Conservation (phyloP, 2,888 invertebrate species). For the Rhagium mordax region DNA sequence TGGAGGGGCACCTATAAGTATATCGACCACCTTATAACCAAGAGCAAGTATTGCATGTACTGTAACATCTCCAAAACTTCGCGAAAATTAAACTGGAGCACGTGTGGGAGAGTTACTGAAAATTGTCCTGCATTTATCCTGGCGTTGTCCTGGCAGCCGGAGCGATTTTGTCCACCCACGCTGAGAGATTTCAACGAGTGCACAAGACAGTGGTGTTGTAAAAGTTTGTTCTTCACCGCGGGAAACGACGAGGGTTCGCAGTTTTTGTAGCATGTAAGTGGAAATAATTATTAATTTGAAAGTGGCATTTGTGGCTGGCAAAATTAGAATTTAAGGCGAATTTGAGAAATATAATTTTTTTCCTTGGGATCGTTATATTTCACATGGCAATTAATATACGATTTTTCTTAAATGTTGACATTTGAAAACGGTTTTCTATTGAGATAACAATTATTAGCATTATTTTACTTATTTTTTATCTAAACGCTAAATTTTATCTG, state of each 20-base stretch:
- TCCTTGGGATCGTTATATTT: no score
- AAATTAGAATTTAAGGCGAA: no score
- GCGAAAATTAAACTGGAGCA: constrained; percentile 32
- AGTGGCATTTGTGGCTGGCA: not conserved
- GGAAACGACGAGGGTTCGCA: not conserved
- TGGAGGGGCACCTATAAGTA: constrained; percentile 65
- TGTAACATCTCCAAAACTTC: constrained; percentile 40
- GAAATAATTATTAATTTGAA: not conserved
- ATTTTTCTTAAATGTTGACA: no score
- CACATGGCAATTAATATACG: no score
- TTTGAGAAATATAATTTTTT: no score
- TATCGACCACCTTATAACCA: constrained; percentile 61
- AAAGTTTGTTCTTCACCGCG: constrained; percentile 8
- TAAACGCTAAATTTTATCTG: no score
- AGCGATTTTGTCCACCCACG: not conserved
- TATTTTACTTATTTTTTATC: no score
- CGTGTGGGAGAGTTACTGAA: not conserved
- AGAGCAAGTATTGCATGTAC: constrained; percentile 60
- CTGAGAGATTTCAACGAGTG: constrained; percentile 37
- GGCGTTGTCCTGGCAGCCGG: not conserved
- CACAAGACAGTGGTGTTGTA: constrained; percentile 27
- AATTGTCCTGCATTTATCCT: not conserved
- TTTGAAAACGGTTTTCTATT: no score
- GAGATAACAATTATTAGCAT: no score
- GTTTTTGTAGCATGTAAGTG: constrained; percentile 7